Base-by-base conservation (phyloP, 2,113 vertebrate genomes). In the Piaya cayana region DNA sequence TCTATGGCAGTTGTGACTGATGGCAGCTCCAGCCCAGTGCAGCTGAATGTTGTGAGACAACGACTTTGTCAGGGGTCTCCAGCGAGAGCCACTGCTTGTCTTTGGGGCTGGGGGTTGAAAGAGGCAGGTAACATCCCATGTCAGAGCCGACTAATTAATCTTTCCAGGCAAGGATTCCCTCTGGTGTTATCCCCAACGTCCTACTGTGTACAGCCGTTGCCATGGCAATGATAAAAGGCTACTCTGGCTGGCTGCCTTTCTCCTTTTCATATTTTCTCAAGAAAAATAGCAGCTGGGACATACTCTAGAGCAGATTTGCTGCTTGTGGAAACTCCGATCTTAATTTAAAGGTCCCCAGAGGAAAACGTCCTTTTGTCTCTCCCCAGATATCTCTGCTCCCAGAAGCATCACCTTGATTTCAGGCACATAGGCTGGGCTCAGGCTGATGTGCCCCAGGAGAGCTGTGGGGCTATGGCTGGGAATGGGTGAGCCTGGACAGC, bases 381-480 rank as follows among this genome's bases (percentile, higher is more conserved):
- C 36, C 36, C 52, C 7, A 42, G 30, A 17, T 55, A 12, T 17
- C 56, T 60, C 59, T 80, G 37, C 50, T 84, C 62, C 25, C 36
- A 23, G 52, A 9, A 37, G 55, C n/a, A 36, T 59, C 36, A 8
- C 55, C 78, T 37, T 1, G 0, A 6, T 58, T 53, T 49, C 56
- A 70, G 67, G 11, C 22, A 13, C 15, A 3, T 23, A 21, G 4
- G 0, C 27, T 18, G 21, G 39, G 26, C 60, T 67, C 1, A 0
- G 34, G 47, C 71, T 47, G 63, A 30, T 0, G 1, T 45, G 63
- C 20, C 0, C 0, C 47, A 36, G 45, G 37, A 42, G 30, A 60
- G 59, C 77, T 1, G 2, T 5, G 9, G 65, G 82, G 36, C 53
- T 67, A 2, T 0, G 5, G 34, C 42, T 50, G 37, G 79, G 39